Evolutionary conservation across 2,888 invertebrate genomes (phyloP).

Genomic region (Dione juno): DNA sequence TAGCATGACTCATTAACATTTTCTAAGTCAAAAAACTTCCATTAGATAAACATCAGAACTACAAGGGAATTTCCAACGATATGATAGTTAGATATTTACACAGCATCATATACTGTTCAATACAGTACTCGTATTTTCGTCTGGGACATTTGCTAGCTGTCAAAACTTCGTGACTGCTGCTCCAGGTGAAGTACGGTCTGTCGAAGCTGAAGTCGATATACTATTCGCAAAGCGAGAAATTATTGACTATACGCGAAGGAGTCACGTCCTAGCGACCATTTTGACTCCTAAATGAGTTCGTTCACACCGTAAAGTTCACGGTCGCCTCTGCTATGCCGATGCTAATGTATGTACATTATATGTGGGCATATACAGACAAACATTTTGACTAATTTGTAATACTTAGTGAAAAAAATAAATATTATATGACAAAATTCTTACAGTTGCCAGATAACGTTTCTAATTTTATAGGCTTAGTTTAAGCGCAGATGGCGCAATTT

Average conservation of each 20-base stretch:
- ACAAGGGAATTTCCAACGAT: conserved; percentile 7
- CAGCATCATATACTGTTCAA: not conserved
- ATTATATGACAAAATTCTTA: conserved; percentile 2
- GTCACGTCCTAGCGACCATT: conserved; percentile 73
- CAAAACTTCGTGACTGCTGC: conserved; percentile 55
- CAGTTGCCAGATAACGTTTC: not conserved
- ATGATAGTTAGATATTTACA: conserved; percentile 2
- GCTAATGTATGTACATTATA: conserved; percentile 66
- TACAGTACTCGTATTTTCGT: conserved; percentile 26
- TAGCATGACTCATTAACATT: not conserved
- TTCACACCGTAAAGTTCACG: conserved; percentile 73
- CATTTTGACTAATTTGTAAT: conserved; percentile 49
- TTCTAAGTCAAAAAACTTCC: not conserved
- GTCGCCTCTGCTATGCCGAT: conserved; percentile 61
- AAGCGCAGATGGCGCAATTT: conserved; percentile 12
- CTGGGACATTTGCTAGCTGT: conserved; percentile 51
- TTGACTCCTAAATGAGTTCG: conserved; percentile 79
- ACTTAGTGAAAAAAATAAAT: conserved; percentile 35
- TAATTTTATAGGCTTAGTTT: not conserved
- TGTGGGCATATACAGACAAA: conserved; percentile 54
- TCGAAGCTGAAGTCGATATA: conserved; percentile 55
- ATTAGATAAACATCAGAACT: not conserved
- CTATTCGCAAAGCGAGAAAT: conserved; percentile 59
- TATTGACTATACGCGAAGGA: conserved; percentile 57
- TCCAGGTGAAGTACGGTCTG: conserved; percentile 57